These are phyloP conservation scores for Poicephalus gulielmi DNA, from an alignment of 2,113 vertebrate species.

Conservation along the genomic window DNA sequence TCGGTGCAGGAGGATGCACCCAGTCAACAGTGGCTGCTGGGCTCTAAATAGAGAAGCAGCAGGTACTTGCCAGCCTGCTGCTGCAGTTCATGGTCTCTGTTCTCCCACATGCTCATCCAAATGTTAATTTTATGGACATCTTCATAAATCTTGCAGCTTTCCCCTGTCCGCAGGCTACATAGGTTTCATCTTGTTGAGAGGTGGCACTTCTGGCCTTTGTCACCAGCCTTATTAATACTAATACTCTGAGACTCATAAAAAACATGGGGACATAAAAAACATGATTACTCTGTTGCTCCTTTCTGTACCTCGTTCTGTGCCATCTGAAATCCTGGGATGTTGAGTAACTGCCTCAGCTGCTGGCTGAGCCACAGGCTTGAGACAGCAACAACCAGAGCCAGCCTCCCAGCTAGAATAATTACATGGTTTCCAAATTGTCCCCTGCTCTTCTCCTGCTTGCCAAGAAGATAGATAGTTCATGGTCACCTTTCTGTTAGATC, in stretches of 20 bases:
- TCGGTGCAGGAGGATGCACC: neutral
- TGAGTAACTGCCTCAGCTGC: neutral
- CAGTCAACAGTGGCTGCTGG: neutral
- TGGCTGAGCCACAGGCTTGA: neutral
- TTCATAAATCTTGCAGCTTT: constrained; percentile 70
- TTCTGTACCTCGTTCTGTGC: neutral
- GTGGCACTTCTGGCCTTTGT: constrained; percentile 72
- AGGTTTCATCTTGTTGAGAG: constrained; percentile 74
- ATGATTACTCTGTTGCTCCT: neutral
- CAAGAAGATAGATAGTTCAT: neutral
- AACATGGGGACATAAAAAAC: neutral
- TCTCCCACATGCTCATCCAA: constrained; percentile 37
- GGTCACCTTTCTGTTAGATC: neutral
- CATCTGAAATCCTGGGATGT: neutral
- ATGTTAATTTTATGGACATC: constrained; percentile 69
- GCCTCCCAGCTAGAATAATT: neutral
- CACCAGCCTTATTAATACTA: constrained; percentile 56
- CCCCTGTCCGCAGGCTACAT: constrained; percentile 1
- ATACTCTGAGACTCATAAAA: constrained; percentile 31
- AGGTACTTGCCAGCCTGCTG: neutral
- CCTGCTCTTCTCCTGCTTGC: neutral
- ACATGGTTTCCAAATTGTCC: neutral
- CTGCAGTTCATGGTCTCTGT: neutral
- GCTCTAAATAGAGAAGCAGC: neutral
- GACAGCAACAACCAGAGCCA: neutral